Conservation (phyloP, 2,888 invertebrate species). For the Cosmia trapezina region DNA sequence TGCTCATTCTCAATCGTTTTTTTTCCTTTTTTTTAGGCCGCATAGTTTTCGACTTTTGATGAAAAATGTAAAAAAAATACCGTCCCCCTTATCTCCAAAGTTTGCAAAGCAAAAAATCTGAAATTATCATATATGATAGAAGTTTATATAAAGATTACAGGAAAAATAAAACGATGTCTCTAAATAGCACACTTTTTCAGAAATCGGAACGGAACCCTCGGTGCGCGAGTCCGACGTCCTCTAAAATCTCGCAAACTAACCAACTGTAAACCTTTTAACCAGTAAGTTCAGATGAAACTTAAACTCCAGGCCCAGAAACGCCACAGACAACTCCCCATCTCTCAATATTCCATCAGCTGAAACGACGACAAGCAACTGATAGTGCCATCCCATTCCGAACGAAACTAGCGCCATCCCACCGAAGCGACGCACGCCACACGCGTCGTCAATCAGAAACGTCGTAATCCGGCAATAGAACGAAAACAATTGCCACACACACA, state of each 20-base stretch:
- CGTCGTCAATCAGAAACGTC: slow-evolving; percentile 80
- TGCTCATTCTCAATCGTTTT: too few relatives aligned
- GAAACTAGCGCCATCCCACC: slow-evolving; percentile 40
- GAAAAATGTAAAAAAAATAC: too few relatives aligned
- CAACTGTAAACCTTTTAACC: background rate
- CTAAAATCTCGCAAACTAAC: background rate
- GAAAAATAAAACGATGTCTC: too few relatives aligned
- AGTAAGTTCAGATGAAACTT: background rate
- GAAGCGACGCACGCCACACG: slow-evolving; percentile 56
- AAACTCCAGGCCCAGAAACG: slow-evolving; percentile 14
- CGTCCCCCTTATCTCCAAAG: too few relatives aligned
- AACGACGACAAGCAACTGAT: slow-evolving; percentile 53
- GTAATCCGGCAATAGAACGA: slow-evolving; percentile 77
- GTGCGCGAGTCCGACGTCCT: too few relatives aligned
- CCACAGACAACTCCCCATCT: slow-evolving; percentile 31
- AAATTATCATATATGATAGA: too few relatives aligned
- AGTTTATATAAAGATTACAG: too few relatives aligned
- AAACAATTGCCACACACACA: slow-evolving; percentile 85
- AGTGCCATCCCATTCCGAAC: slow-evolving; percentile 26
- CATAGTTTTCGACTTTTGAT: too few relatives aligned
- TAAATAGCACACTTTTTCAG: too few relatives aligned
- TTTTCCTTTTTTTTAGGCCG: too few relatives aligned
- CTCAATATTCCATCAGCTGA: slow-evolving; percentile 56
- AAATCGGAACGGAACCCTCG: too few relatives aligned
- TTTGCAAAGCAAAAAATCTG: too few relatives aligned